Evolutionary conservation across 2,888 invertebrate genomes (phyloP).

Genomic region (Nomada goodeniana): DNA sequence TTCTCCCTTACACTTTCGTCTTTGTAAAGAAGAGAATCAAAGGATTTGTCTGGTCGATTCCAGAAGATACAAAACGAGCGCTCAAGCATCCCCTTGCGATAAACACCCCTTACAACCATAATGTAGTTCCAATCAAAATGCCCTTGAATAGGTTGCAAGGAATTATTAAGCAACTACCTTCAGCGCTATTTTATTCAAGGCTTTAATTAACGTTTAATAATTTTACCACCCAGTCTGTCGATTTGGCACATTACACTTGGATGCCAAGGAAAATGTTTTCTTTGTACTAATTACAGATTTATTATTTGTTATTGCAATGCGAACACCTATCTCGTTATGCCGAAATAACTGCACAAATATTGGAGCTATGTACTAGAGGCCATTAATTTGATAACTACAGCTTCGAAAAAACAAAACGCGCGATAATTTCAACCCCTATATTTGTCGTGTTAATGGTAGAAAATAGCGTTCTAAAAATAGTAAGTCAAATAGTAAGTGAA

Average conservation of each 20-base stretch:
- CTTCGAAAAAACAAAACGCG: background rate
- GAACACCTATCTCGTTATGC: background rate
- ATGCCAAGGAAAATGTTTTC: background rate
- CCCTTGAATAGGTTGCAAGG: background rate
- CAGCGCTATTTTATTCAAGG: background rate
- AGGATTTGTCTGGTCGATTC: background rate
- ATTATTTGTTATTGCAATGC: background rate
- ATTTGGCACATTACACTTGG: background rate
- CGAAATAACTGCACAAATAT: background rate
- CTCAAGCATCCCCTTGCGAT: background rate
- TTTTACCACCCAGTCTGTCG: background rate
- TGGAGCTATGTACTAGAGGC: no score
- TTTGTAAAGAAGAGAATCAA: background rate
- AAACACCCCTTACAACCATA: background rate
- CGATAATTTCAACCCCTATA: background rate
- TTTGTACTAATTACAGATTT: background rate
- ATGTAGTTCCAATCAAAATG: conserved; percentile 8
- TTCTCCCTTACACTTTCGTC: background rate
- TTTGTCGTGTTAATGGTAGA: background rate
- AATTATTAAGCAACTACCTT: background rate
- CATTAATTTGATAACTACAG: background rate
- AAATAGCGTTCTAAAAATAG: background rate
- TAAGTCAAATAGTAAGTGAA: no score
- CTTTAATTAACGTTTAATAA: background rate
- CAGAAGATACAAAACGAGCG: background rate